Evolutionary conservation across 2,113 vertebrate species (phyloP).

Genomic region (Oceanites oceanicus): DNA sequence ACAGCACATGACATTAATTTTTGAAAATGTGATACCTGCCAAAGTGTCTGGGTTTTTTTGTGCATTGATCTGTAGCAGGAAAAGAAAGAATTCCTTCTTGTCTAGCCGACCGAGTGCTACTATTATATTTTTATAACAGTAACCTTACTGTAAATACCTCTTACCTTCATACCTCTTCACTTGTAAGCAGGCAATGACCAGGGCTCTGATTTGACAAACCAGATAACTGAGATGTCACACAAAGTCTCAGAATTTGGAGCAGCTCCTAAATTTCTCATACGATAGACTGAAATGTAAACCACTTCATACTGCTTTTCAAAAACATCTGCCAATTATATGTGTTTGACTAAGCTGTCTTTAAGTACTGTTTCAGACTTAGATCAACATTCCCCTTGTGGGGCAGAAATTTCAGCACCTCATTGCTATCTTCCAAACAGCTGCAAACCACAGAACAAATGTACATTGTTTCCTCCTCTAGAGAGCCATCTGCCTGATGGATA

Average conservation of each 20-base stretch:
- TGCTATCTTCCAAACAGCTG: constrained; percentile 25
- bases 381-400: not conserved
- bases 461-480: not conserved
- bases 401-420: constrained; percentile 46
- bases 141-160: not conserved
- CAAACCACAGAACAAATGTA: not conserved
- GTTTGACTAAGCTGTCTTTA: constrained; percentile 23
- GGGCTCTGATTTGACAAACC: not conserved
- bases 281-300: constrained; percentile 13
- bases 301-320: not conserved
- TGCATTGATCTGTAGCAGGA: not conserved
- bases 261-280: not conserved
- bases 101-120: not conserved
- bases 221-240: not conserved
- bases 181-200: not conserved
- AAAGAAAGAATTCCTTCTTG: not conserved
- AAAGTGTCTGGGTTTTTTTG: not conserved
- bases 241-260: not conserved
- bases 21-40: not conserved
- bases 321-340: constrained; percentile 10
- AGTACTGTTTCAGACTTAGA: constrained; percentile 2
- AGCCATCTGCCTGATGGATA: not conserved
- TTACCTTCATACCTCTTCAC: not conserved
- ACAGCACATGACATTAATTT: not conserved
- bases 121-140: not conserved